Conservation (phyloP, 2,888 invertebrate genomes). For the Drepana falcataria region DNA sequence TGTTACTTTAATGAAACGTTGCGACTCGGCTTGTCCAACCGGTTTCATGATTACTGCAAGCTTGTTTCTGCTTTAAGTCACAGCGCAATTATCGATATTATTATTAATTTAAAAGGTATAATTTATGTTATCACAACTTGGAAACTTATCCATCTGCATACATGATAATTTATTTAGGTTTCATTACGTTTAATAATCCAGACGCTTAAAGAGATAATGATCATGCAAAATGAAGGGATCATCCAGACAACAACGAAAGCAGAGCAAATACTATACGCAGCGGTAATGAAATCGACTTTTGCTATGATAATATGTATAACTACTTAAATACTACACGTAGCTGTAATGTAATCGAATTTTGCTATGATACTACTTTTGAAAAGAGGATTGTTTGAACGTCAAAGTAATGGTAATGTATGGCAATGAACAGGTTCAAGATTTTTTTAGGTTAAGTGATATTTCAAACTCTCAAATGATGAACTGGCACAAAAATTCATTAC, state of each 20-base stretch:
- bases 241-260: constrained; percentile 56
- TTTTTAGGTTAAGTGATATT: no score
- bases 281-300: background rate
- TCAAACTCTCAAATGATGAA: no score
- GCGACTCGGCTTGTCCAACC: background rate
- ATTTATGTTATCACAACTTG: no score
- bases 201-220: constrained; percentile 14
- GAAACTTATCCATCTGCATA: constrained; percentile 20
- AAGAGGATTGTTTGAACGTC: no score
- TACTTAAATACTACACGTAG: no score
- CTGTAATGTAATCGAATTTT: no score
- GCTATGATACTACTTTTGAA: no score
- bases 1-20: background rate
- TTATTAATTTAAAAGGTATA: no score
- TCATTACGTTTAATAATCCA: background rate
- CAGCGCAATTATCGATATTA: background rate
- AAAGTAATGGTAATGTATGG: no score
- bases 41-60: background rate
- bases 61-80: background rate
- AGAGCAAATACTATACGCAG: constrained; percentile 38
- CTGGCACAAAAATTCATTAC: no score
- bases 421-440: no score
- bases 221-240: constrained; percentile 38
- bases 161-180: constrained; percentile 7
- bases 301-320: no score